Conservation (phyloP, 2,113 vertebrate genomes). For the Gallinago jamesoni region DNA sequence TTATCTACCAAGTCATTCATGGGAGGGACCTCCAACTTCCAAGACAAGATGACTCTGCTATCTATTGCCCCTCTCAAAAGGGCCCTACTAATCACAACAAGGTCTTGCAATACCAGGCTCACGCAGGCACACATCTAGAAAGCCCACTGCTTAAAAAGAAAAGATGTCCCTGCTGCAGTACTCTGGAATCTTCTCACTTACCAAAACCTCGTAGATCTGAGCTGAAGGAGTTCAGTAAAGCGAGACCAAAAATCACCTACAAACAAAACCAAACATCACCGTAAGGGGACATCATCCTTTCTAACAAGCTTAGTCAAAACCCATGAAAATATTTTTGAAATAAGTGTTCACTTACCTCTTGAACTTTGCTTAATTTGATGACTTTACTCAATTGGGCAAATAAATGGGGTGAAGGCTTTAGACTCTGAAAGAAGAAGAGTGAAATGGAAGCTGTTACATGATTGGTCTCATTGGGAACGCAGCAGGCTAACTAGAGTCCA, state of each 20-base stretch:
- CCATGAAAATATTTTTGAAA: neutral
- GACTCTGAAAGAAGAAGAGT: conserved; percentile 87
- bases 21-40: neutral
- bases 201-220: conserved; percentile 95
- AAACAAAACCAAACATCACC: neutral
- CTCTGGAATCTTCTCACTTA: conserved; percentile 69
- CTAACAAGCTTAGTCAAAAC: neutral
- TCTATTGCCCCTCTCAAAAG: neutral
- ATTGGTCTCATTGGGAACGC: neutral
- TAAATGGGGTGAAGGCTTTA: conserved; percentile 96
- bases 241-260: conserved; percentile 98
- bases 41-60: neutral
- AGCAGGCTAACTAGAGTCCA: neutral
- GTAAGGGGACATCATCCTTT: neutral
- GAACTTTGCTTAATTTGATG: conserved; percentile 99
- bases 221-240: conserved; percentile 95
- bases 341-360: conserved; percentile 87
- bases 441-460: neutral
- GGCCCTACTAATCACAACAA: neutral
- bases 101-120: neutral
- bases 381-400: conserved; percentile 99
- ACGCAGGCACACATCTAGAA: neutral
- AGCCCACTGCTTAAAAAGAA: neutral
- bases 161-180: neutral
- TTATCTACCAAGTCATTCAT: neutral